Evolutionary conservation across 2,888 invertebrate species (phyloP).

Genomic region (Mimumesa dahlbomi): DNA sequence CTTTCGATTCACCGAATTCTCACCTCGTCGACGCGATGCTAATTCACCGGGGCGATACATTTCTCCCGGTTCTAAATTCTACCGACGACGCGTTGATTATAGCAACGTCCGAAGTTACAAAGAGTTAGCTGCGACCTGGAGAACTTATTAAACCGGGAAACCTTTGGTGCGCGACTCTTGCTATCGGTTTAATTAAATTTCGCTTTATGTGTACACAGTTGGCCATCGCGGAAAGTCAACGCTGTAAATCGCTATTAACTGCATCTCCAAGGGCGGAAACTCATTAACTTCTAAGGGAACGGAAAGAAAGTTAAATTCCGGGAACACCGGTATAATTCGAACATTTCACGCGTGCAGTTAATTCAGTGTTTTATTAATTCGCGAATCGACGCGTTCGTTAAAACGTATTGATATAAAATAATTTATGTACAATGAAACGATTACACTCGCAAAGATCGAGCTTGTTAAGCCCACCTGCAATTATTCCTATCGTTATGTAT

Average conservation of each 20-base stretch:
- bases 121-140: slow-evolving; percentile 12
- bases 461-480: too few species aligned
- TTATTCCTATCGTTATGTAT: too few species aligned
- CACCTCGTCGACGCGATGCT: neutral
- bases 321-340: too few species aligned
- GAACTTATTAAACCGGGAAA: slow-evolving; percentile 38
- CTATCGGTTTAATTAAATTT: slow-evolving; percentile 59
- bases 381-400: too few species aligned
- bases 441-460: too few species aligned
- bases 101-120: slow-evolving; percentile 11
- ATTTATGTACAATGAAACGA: too few species aligned
- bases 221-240: slow-evolving; percentile 26
- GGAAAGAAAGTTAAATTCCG: too few species aligned
- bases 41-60: neutral
- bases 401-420: too few species aligned
- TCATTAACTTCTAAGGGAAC: slow-evolving; percentile 45
- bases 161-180: slow-evolving; percentile 25
- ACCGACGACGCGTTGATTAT: slow-evolving; percentile 18
- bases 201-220: slow-evolving; percentile 33
- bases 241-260: slow-evolving; percentile 49
- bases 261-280: slow-evolving; percentile 21
- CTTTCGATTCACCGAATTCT: too few species aligned
- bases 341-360: too few species aligned
- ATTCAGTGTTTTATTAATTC: too few species aligned
- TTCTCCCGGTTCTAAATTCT: neutral